These are phyloP conservation scores for Lasioglossum calceatum DNA, from an alignment of 2,888 invertebrate species.

Conservation along the genomic window DNA sequence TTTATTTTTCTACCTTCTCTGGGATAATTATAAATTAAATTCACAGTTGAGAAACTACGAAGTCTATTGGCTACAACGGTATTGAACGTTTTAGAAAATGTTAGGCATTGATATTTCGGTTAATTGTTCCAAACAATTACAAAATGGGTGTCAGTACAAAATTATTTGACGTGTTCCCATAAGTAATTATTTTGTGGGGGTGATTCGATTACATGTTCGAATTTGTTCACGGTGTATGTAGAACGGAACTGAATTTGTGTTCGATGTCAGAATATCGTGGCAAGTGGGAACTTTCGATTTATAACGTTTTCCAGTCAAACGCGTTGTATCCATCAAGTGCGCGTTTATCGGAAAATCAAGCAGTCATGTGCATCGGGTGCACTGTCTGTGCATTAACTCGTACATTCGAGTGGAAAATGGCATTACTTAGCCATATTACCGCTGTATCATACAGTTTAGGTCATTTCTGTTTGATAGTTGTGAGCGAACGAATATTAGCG, in stretches of 20 bases:
- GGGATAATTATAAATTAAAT: no score
- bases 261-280: conserved; percentile 29
- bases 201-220: background rate
- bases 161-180: background rate
- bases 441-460: conserved; percentile 28
- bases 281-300: conserved; percentile 64
- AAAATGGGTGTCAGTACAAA: background rate
- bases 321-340: conserved; percentile 61
- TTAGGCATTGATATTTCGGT: no score
- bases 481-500: background rate
- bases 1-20: no score
- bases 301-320: conserved; percentile 67
- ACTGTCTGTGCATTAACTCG: conserved; percentile 65
- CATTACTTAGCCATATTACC: conserved; percentile 54
- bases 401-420: conserved; percentile 66
- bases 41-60: no score
- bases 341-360: conserved; percentile 70
- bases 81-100: no score
- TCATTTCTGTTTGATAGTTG: conserved; percentile 42
- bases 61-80: no score
- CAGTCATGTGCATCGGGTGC: conserved; percentile 65
- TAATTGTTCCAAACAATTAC: background rate
- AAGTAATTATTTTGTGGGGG: background rate
- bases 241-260: background rate
- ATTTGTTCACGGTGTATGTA: background rate